Percentiles rank a stretch among this genome's conserved stretches.
phyloP scores from a whole-genome alignment of 2,888 invertebrate genomes.

The Synergus laeviventris region DNA sequence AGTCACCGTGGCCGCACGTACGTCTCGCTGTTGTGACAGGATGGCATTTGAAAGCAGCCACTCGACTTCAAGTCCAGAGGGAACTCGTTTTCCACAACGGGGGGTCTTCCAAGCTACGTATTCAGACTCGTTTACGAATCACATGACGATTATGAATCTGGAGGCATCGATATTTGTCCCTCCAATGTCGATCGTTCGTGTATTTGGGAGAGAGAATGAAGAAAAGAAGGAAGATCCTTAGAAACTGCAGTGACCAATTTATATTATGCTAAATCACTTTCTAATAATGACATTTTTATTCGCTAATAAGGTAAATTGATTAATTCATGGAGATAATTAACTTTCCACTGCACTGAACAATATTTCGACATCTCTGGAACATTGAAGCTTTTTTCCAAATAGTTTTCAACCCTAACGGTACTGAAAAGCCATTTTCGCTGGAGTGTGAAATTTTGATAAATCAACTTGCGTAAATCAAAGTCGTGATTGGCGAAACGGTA shows the following conservation, averaged over 20 bases:
- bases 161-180: not conserved
- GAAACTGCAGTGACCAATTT: not conserved
- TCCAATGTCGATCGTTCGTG: not conserved
- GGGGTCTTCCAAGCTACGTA: not conserved
- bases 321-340: not conserved
- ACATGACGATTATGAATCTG: constrained; percentile 8
- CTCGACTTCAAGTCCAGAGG: constrained; percentile 13
- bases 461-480: not conserved
- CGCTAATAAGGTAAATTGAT: not conserved
- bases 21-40: constrained; percentile 32
- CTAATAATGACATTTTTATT: not conserved
- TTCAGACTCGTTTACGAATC: constrained; percentile 8
- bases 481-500: constrained; percentile 18
- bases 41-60: constrained; percentile 32
- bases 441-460: not conserved
- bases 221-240: too few relatives aligned
- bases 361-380: too few relatives aligned
- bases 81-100: constrained; percentile 22
- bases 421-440: not conserved
- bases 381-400: too few relatives aligned
- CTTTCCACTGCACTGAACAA: not conserved
- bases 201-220: not conserved
- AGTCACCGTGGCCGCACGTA: constrained; percentile 19
- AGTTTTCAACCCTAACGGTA: not conserved
- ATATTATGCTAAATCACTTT: not conserved